A percentile compares a stretch with the other conserved stretches of the same genome.
Conservation (phyloP, 1,140 invertebrate species). For the Rhopalosiphum maidis region DNA sequence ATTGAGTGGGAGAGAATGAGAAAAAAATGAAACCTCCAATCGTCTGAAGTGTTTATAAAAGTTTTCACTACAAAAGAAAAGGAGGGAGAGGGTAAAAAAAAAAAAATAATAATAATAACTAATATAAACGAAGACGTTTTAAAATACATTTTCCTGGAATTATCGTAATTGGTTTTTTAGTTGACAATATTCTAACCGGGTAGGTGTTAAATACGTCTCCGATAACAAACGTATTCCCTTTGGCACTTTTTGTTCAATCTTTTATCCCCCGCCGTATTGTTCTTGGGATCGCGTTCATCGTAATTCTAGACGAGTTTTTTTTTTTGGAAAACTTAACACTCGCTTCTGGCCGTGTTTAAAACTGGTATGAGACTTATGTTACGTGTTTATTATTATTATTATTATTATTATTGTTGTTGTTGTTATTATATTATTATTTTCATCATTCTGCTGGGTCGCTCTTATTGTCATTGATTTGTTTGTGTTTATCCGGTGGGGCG, state of each 20-base stretch:
- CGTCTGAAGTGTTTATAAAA: slow-evolving; percentile 55
- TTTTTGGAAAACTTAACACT: slow-evolving; percentile 31
- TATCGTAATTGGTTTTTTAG: slow-evolving; percentile 57
- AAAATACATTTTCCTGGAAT: slow-evolving; percentile 55
- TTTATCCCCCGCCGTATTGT: slow-evolving; percentile 39
- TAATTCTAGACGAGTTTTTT: slow-evolving; percentile 56
- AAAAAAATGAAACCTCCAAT: slow-evolving; percentile 38
- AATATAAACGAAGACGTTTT: slow-evolving; percentile 24
- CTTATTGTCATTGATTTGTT: slow-evolving; percentile 41
- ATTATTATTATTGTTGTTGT: background rate
- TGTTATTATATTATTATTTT: background rate
- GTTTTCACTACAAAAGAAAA: slow-evolving; percentile 22
- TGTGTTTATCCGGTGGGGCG: background rate
- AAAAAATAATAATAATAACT: background rate
- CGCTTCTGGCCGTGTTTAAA: slow-evolving; percentile 40
- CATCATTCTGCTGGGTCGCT: background rate
- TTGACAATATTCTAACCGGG: slow-evolving; percentile 31
- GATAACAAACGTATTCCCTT: slow-evolving; percentile 52
- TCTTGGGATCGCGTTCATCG: slow-evolving; percentile 23
- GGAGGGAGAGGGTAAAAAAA: background rate
- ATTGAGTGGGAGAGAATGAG: background rate
- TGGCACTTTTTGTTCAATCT: slow-evolving; percentile 48
- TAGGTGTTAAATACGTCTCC: slow-evolving; percentile 56
- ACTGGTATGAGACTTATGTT: slow-evolving; percentile 21
- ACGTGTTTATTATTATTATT: background rate